Evolutionary conservation across 1,140 invertebrate species (phyloP).

Genomic region (Elysia chlorotica): DNA sequence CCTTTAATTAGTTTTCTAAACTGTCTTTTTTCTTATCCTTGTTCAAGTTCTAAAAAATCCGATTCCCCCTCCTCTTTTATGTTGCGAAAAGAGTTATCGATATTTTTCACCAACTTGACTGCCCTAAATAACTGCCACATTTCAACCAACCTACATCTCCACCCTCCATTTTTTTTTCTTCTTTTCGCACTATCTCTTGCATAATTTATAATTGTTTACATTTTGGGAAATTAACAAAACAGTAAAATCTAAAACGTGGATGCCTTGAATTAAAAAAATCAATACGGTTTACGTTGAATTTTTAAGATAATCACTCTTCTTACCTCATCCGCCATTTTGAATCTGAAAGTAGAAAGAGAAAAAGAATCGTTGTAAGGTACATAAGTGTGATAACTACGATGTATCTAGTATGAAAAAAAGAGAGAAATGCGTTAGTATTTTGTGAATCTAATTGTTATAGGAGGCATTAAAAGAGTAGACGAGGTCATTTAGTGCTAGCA

Average conservation of each 20-base stretch:
- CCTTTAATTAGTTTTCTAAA: background rate
- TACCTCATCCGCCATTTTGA: background rate
- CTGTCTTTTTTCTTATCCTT: background rate
- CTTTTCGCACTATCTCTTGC: too few species aligned
- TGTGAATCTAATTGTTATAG: too few species aligned
- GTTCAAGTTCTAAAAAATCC: background rate
- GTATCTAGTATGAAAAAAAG: background rate
- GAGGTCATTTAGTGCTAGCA: too few species aligned
- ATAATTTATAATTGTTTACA: background rate
- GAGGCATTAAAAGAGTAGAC: too few species aligned
- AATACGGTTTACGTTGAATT: background rate
- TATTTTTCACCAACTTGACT: background rate
- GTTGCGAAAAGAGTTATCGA: background rate
- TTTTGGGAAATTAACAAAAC: background rate
- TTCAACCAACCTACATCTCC: too few species aligned
- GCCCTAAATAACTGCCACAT: too few species aligned
- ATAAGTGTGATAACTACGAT: background rate
- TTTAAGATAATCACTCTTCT: background rate
- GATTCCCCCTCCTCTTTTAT: background rate
- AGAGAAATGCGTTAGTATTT: too few species aligned
- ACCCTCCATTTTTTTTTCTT: too few species aligned
- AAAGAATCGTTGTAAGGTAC: background rate
- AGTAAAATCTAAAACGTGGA: too few species aligned
- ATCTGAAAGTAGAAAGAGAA: background rate
- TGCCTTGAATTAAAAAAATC: background rate